Percentiles rank a stretch among this genome's conserved stretches.
Evolutionary conservation across 2,888 invertebrate species (phyloP).

Genomic region (Polylopha cassiicola): DNA sequence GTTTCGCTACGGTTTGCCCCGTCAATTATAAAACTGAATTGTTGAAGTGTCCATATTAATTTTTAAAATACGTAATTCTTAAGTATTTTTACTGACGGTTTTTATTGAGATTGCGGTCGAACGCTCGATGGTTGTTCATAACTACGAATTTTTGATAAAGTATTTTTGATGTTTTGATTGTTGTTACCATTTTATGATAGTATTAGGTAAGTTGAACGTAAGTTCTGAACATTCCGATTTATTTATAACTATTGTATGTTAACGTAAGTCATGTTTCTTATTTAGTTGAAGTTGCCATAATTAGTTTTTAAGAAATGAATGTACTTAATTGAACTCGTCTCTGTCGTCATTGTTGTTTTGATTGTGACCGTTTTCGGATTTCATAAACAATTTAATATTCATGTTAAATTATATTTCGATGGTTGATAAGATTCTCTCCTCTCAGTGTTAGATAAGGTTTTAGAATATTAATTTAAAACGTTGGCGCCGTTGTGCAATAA

Average conservation of each 20-base stretch:
- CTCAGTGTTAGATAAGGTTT: slow-evolving; percentile 51
- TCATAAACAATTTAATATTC: slow-evolving; percentile 26
- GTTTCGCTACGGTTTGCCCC: slow-evolving; percentile 50
- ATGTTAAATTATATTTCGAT: slow-evolving; percentile 21
- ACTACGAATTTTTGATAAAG: slow-evolving; percentile 54
- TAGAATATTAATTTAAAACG: slow-evolving; percentile 27
- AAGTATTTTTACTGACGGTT: slow-evolving; percentile 37
- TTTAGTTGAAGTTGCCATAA: slow-evolving; percentile 66
- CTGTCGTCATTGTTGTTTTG: slow-evolving; percentile 33
- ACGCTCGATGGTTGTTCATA: slow-evolving; percentile 37
- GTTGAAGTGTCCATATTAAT: slow-evolving; percentile 68
- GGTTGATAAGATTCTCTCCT: slow-evolving; percentile 31
- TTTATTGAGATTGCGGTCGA: slow-evolving; percentile 34
- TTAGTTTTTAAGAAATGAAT: slow-evolving; percentile 52
- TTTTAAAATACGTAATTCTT: slow-evolving; percentile 55
- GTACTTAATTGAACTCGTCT: slow-evolving; percentile 60
- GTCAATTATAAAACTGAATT: slow-evolving; percentile 62
- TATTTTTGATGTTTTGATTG: slow-evolving; percentile 64
- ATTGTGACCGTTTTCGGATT: slow-evolving; percentile 29
- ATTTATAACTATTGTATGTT: slow-evolving; percentile 47
- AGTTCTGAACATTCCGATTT: slow-evolving; percentile 58
- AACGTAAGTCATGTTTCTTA: slow-evolving; percentile 37
- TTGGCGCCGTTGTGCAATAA: slow-evolving; percentile 56
- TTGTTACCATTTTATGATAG: slow-evolving; percentile 63
- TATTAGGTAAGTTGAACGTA: slow-evolving; percentile 43